A percentile compares a stretch with the other conserved stretches of the same genome.
Evolutionary conservation across 2,888 invertebrate genomes (phyloP).

Genomic region (Mimas tiliae): DNA sequence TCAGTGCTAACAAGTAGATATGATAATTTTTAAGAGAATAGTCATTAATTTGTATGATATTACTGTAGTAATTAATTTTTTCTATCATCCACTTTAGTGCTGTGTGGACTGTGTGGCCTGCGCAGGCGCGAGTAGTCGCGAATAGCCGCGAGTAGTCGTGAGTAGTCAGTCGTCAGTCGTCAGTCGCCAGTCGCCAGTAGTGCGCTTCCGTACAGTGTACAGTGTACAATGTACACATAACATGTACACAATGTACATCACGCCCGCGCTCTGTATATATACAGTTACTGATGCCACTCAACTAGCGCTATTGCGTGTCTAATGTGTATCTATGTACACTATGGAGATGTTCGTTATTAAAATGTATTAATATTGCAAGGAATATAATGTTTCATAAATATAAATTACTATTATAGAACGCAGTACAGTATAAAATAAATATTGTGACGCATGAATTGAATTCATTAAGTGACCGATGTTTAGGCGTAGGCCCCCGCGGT

Average conservation of each 20-base stretch:
- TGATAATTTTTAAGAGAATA: constrained; percentile 84
- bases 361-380: constrained; percentile 85
- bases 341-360: constrained; percentile 83
- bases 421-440: constrained; percentile 80
- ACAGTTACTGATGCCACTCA: constrained; percentile 57
- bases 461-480: constrained; percentile 74
- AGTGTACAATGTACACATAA: too few relatives aligned
- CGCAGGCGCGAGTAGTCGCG: constrained; percentile 31
- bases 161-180: not conserved
- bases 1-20: constrained; percentile 81
- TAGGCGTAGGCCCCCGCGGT: constrained; percentile 64
- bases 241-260: too few relatives aligned
- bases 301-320: constrained; percentile 56
- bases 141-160: not conserved
- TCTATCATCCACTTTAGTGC: constrained; percentile 77
- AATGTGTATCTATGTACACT: constrained; percentile 76
- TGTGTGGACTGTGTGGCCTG: constrained; percentile 48
- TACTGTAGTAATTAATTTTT: constrained; percentile 83
- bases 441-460: constrained; percentile 82
- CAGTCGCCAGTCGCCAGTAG: not conserved
- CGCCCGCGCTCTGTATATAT: constrained; percentile 46
- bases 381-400: constrained; percentile 82
- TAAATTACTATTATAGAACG: constrained; percentile 85
- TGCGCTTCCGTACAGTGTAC: constrained; percentile 6
- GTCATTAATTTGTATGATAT: constrained; percentile 85